These are phyloP conservation scores for Mandrillus leucophaeus DNA, from an alignment of 2,113 vertebrate genomes.

Conservation along the genomic window DNA sequence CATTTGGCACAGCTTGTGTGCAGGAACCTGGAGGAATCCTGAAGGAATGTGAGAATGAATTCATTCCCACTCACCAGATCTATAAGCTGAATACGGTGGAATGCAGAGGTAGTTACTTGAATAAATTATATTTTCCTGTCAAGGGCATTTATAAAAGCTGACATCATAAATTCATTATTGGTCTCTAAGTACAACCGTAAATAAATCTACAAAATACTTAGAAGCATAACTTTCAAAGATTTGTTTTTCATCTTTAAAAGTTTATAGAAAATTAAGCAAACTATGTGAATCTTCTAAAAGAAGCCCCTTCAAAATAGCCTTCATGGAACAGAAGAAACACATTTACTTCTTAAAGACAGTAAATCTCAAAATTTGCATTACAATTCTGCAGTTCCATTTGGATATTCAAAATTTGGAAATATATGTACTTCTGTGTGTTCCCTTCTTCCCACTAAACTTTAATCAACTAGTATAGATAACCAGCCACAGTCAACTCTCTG, in stretches of 20 bases:
- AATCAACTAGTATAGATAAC: background rate
- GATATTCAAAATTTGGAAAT: slow-evolving; percentile 30
- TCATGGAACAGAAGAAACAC: background rate
- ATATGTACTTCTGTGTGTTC: background rate
- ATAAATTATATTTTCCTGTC: background rate
- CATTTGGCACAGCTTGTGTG: background rate
- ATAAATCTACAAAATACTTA: slow-evolving; percentile 3
- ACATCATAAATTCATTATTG: slow-evolving; percentile 4
- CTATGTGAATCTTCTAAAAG: background rate
- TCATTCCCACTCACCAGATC: background rate
- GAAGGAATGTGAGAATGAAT: background rate
- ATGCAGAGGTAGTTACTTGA: slow-evolving; percentile 1
- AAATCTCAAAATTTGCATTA: background rate
- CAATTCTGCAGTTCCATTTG: background rate
- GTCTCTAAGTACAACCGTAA: slow-evolving; percentile 14
- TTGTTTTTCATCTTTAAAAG: background rate
- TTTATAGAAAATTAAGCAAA: slow-evolving; percentile 4
- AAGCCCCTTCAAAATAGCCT: background rate
- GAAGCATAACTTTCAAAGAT: background rate
- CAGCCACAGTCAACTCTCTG: background rate
- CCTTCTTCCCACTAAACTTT: background rate
- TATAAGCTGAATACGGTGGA: background rate
- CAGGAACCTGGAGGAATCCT: background rate
- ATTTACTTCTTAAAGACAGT: background rate
- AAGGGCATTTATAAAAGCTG: slow-evolving; percentile 28